Percentiles rank a stretch among this genome's conserved stretches.
phyloP scores from a whole-genome alignment of 2,797 vertebrate genomes.

The Lophius americanus region DNA sequence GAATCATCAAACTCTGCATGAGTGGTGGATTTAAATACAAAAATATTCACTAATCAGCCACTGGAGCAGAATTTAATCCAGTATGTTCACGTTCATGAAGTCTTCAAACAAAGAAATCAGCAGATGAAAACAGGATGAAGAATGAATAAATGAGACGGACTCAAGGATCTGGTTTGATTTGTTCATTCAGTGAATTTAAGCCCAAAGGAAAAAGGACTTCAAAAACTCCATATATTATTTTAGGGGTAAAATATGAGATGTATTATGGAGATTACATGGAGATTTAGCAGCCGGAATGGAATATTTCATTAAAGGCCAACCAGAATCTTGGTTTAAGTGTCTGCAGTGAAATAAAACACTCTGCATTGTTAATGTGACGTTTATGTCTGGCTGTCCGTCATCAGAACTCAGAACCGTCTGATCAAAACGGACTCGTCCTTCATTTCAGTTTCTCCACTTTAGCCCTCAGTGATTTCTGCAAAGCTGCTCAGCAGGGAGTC shows the following conservation, averaged over 20 bases:
- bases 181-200: not conserved
- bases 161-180: constrained; percentile 14
- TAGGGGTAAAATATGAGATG: not conserved
- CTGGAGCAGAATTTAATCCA: constrained; percentile 36
- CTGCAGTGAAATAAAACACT: constrained; percentile 35
- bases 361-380: constrained; percentile 66
- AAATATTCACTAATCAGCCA: constrained; percentile 9
- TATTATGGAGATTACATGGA: not conserved
- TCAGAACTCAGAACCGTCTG: constrained; percentile 46
- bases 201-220: not conserved
- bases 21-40: not conserved
- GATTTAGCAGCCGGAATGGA: not conserved
- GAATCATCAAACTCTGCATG: too few relatives aligned
- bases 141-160: constrained; percentile 18
- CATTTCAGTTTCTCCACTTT: too few relatives aligned
- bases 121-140: constrained; percentile 20
- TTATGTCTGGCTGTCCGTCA: constrained; percentile 64
- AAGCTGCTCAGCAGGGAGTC: too few relatives aligned
- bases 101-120: constrained; percentile 30
- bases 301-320: constrained; percentile 11
- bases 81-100: constrained; percentile 25
- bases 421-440: too few relatives aligned
- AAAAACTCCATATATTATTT: not conserved
- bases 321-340: constrained; percentile 27
- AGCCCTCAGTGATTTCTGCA: too few relatives aligned